Conservation (phyloP, 2,888 invertebrate species). For the Deilephila porcellus region DNA sequence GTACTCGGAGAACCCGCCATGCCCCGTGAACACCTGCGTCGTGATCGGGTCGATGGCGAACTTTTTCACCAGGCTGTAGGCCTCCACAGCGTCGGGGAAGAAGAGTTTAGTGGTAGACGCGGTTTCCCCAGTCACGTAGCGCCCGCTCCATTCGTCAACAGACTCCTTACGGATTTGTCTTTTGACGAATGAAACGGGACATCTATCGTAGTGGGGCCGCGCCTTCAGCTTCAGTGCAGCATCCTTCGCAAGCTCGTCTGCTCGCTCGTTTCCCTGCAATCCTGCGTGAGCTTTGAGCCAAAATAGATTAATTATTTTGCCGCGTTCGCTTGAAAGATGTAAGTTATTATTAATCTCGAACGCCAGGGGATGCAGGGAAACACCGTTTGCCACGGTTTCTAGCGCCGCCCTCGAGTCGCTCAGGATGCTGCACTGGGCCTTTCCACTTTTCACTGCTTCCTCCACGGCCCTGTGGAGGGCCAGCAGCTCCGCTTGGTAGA, state of each 20-base stretch:
- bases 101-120: constrained; percentile 33
- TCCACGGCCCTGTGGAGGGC: constrained; percentile 17
- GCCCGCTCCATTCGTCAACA: constrained; percentile 29
- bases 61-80: not conserved
- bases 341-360: not conserved
- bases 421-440: constrained; percentile 15
- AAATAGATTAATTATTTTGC: constrained; percentile 9
- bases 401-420: constrained; percentile 35
- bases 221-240: not conserved
- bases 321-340: not conserved
- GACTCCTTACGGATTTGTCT: constrained; percentile 16
- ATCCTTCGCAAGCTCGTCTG: constrained; percentile 35
- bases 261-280: constrained; percentile 34
- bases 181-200: constrained; percentile 25
- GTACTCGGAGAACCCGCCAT: constrained; percentile 39
- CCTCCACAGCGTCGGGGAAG: constrained; percentile 32
- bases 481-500: no score
- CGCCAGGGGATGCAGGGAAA: not conserved
- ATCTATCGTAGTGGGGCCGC: not conserved
- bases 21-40: constrained; percentile 33
- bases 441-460: not conserved
- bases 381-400: constrained; percentile 10
- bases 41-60: accelerated
- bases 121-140: constrained; percentile 28
- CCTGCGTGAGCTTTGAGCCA: constrained; percentile 38